Evolutionary conservation across 92 coral and sea anemone species (phyloP), one percentile per base, ranked within the genome.

Genomic region (Phenganax subtilis): DNA sequence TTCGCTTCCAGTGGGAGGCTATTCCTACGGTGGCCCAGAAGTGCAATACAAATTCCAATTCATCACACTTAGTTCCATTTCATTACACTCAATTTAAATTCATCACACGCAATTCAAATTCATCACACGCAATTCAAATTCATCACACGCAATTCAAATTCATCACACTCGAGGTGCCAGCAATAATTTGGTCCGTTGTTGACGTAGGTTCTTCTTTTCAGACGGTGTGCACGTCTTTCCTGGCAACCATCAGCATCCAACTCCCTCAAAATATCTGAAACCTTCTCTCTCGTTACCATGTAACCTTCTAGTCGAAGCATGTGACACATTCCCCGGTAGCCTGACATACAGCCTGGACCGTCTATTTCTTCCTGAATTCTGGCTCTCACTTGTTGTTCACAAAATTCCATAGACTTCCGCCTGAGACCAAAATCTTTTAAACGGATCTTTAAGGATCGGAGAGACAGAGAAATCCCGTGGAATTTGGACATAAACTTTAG

Each of bases 241-340:
- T 86, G 68, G 55, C 78, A 69, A 57, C 87, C 81, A 12, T 73
- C 85, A 47, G 90, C 85, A 77, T 87, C 87, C 82, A 87, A 83
- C 84, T 87, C 87, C 29, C 60, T 71, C 54, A 87, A 84, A 71
- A 67, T 47, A 25, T 51, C 10, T 72, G 77, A 84, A 60, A 87
- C 89, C 44, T 59, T 80, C 51, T 87, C 84, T 53, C 89, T 87
- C 57, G 89, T 83, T 57, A 84, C 78, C 20, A 55, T 27, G 71
- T 66, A 83, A 51, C 87, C 84, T 70, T 77, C 87, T 17, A 76
- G 87, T 16, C 89, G 61, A 64, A 84, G 80, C 25, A 87, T 87
- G 86, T 87, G 89, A 87, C 89, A 87, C 54, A 84, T 72, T 52
- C 88, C 85, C 76, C 90, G 71, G 82, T 84, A 87, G 54, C 82